A percentile compares a stretch with the other conserved stretches of the same genome.
Evolutionary conservation across 1,140 invertebrate genomes (phyloP).

Genomic region (Drosophila prosaltans): DNA sequence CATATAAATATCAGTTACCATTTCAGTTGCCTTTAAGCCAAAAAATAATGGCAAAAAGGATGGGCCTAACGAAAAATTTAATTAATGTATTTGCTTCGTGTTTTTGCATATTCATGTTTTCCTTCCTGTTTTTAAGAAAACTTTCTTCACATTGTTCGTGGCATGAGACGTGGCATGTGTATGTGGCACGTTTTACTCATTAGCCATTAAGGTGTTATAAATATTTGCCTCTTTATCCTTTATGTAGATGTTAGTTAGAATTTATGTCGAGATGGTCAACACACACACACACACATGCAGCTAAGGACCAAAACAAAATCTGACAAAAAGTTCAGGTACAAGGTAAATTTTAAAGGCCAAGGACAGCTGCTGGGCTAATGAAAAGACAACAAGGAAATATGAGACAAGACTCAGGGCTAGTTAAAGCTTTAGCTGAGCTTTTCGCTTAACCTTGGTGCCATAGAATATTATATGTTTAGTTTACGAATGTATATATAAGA

Average conservation of each 20-base stretch:
- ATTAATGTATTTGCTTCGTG: conserved; percentile 79
- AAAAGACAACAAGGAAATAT: conserved; percentile 52
- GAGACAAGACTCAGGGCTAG: conserved; percentile 10
- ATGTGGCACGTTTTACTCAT: conserved; percentile 75
- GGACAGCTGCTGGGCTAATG: conserved; percentile 50
- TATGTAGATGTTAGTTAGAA: conserved; percentile 62
- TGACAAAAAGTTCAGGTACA: conserved; percentile 55
- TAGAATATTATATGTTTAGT: not conserved
- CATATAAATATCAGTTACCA: not conserved
- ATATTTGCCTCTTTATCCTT: conserved; percentile 44
- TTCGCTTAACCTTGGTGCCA: not conserved
- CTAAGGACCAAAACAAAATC: conserved; percentile 7
- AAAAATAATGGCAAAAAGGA: not conserved
- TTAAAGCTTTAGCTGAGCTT: conserved; percentile 1
- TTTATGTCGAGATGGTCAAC: conserved; percentile 55
- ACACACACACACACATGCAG: not conserved
- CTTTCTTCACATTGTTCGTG: conserved; percentile 15
- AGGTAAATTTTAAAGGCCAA: conserved; percentile 54
- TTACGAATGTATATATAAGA: not conserved
- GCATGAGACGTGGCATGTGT: conserved; percentile 31
- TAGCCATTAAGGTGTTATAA: conserved; percentile 76
- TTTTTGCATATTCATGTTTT: conserved; percentile 79
- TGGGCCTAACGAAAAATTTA: conserved; percentile 59
- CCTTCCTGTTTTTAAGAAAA: conserved; percentile 23
- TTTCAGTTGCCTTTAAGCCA: conserved; percentile 38